Evolutionary conservation across 2,113 vertebrate species (phyloP), one percentile per base, ranked within the genome.

Genomic region (Melanerpes formicivorus): DNA sequence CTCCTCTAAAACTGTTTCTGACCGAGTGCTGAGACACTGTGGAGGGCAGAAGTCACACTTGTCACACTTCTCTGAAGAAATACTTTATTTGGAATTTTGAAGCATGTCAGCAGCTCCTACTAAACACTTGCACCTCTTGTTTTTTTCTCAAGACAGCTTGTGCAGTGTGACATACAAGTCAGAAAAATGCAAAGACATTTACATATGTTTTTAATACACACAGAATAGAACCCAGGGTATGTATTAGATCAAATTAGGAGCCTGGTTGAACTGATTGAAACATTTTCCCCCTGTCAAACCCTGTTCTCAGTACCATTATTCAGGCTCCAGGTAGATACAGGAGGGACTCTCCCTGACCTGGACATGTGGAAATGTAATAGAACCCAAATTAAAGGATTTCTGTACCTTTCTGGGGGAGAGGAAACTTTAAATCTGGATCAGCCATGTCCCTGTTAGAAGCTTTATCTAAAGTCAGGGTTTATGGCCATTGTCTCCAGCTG

Each of bases 61-160:
- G 88, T 93, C 93, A 95, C 83, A 70, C 80, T 88, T 95, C 18
- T 67, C 73, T 75, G 85, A 89, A 86, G 76, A 88, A 95, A 95
- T 76, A 75, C 90, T 94, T 91, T 86, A 83, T 91, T 84, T 95
- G 81, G 90, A 91, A 95, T 95, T 93, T 66, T 93, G 92, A 95
- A 93, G 50, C 1, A 0, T 93, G 96, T 95, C 96, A 95, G 92
- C 96, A 96, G 92, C 93, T 96, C 90, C 95, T 94, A 34, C 90
- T 93, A 85, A 95, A 88, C 82, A 77, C 90, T 95, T 94, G 69
- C 70, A 84, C 80, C 87, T 91, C 94, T 74, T 46, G 0, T 60
- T 69, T 90, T 91, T 95, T 93, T 94, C 87, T 78, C 8, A 1
- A 96, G 88, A 93, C 93, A 96, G 93, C 88, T 93, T 95, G 92